Evolutionary conservation across 2,797 vertebrate species (phyloP).

Genomic region (Gila robusta): DNA sequence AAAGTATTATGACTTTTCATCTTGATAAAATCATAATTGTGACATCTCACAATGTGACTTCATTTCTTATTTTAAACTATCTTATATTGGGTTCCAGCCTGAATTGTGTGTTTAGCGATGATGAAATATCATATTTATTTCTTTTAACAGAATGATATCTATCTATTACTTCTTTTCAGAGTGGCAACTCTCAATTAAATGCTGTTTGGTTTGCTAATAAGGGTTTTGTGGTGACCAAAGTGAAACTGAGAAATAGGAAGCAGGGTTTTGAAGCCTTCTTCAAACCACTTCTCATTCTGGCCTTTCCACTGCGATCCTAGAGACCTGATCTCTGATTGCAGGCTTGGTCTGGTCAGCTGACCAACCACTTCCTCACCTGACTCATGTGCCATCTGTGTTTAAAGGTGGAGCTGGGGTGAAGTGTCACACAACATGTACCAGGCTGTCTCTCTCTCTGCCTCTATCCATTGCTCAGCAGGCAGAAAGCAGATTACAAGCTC

Average conservation of each 20-base stretch:
- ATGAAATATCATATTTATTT: not conserved
- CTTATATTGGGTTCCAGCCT: not conserved
- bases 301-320: not conserved
- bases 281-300: not conserved
- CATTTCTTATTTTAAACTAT: not conserved
- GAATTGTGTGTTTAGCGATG: not conserved
- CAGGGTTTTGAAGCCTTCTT: not conserved
- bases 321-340: conserved; percentile 18
- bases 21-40: not conserved
- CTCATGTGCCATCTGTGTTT: conserved; percentile 50
- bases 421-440: conserved; percentile 16
- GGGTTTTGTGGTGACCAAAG: not conserved
- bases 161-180: not conserved
- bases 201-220: not conserved
- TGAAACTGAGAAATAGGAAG: not conserved
- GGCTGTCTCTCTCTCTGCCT: conserved; percentile 51
- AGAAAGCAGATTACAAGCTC: conserved; percentile 57
- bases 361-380: conserved; percentile 11
- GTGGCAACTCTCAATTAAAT: not conserved
- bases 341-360: conserved; percentile 37
- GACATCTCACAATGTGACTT: not conserved
- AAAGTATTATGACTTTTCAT: not conserved
- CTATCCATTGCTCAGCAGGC: conserved; percentile 39
- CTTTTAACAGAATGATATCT: not conserved
- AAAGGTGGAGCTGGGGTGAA: conserved; percentile 29